These are phyloP conservation scores for Hirudo medicinalis DNA, from an alignment of 1,140 invertebrate genomes.

Conservation along the genomic window DNA sequence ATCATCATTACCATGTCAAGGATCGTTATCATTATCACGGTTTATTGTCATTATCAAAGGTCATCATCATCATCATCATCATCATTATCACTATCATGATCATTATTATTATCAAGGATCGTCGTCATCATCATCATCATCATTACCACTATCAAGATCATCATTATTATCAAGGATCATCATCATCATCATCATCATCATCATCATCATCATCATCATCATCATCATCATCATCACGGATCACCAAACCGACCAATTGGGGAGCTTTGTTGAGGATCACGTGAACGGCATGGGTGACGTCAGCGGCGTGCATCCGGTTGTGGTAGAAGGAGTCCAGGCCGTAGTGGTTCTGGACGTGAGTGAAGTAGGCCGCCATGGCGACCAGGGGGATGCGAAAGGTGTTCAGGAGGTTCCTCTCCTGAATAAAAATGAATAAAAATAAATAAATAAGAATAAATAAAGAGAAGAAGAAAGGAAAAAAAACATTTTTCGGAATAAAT, in stretches of 20 bases:
- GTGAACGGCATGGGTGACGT: conserved; percentile 44
- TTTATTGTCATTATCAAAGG: too few species aligned
- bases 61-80: too few species aligned
- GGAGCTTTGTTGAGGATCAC: conserved; percentile 66
- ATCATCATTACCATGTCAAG: neutral
- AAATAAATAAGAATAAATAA: too few species aligned
- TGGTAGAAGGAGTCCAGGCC: conserved; percentile 47
- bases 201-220: neutral
- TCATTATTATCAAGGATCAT: too few species aligned
- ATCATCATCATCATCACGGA: neutral
- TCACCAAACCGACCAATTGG: conserved; percentile 56
- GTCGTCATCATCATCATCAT: too few species aligned
- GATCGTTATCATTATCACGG: too few species aligned
- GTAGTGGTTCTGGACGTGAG: conserved; percentile 96
- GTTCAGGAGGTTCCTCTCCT: conserved; percentile 75
- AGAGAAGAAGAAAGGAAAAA: too few species aligned
- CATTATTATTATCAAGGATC: too few species aligned
- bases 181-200: too few species aligned
- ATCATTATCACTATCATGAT: too few species aligned
- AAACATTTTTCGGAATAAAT: too few species aligned
- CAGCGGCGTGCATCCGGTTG: conserved; percentile 45
- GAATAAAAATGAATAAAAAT: conserved; percentile 24
- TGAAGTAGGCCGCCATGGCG: conserved; percentile 84
- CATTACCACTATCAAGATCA: too few species aligned
- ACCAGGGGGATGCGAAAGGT: conserved; percentile 84